A percentile compares a stretch with the other conserved stretches of the same genome.
Conservation (phyloP, 2,797 vertebrate genomes). For the Etheostoma nigrum region DNA sequence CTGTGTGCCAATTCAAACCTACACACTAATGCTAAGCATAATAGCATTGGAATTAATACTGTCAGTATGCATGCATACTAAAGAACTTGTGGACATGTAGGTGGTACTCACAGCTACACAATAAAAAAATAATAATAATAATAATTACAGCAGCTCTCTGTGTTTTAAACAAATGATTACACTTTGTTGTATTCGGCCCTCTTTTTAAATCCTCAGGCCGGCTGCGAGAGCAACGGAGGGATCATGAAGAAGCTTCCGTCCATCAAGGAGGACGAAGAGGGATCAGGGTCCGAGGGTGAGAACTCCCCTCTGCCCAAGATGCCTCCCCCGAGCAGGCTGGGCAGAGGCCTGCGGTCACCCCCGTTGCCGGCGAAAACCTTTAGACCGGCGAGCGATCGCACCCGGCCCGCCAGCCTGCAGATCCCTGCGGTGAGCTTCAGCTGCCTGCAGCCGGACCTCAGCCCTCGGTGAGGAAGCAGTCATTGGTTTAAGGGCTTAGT, state of each 20-base stretch:
- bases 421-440: conserved; percentile 85
- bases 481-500: not conserved
- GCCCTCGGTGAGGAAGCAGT: conserved; percentile 80
- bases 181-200: not conserved
- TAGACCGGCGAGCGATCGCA: conserved; percentile 60
- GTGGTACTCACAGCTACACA: too few species aligned
- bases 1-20: not conserved
- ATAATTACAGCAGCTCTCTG: too few species aligned
- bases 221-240: conserved; percentile 85
- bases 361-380: conserved; percentile 81
- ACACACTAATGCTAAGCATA: not conserved
- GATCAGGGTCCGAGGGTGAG: conserved; percentile 82
- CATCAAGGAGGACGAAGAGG: conserved; percentile 87
- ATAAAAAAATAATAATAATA: too few species aligned
- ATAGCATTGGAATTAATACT: too few species aligned
- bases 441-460: conserved; percentile 81
- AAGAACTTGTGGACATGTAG: too few species aligned
- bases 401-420: conserved; percentile 81
- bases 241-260: conserved; percentile 86
- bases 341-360: conserved; percentile 80
- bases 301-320: conserved; percentile 75
- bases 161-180: not conserved
- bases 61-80: not conserved
- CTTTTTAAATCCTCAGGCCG: conserved; percentile 63
- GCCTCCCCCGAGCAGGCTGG: conserved; percentile 70